These are phyloP conservation scores for Lepidothrix coronata DNA, from an alignment of 2,113 vertebrate genomes.

Conservation along the genomic window DNA sequence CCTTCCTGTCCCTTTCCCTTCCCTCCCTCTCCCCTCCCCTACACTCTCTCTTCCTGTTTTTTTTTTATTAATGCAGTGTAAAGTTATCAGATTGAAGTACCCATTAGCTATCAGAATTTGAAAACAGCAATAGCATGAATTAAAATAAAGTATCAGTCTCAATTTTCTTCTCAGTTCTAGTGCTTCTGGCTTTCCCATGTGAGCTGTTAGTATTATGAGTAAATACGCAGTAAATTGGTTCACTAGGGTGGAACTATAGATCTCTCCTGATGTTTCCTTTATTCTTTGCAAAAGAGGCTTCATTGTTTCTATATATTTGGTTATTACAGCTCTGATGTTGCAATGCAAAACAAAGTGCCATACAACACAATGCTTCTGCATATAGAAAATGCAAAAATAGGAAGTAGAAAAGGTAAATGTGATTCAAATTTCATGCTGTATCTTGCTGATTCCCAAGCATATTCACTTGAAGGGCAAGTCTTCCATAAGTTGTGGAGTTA, in stretches of 20 bases:
- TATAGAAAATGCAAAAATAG: conserved; percentile 40
- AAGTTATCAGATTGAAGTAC: conserved; percentile 1
- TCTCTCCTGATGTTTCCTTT: conserved; percentile 48
- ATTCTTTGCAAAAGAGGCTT: conserved; percentile 20
- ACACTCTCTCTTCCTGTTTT: too few species aligned
- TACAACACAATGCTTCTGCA: neutral
- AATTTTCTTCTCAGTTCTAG: neutral
- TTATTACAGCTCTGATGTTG: conserved; percentile 47
- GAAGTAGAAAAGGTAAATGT: neutral
- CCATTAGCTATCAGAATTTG: neutral
- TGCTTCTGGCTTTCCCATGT: neutral
- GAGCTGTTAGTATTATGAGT: conserved; percentile 38
- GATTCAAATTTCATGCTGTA: conserved; percentile 15
- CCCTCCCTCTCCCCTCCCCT: too few species aligned
- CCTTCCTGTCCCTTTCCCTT: too few species aligned
- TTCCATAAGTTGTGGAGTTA: neutral
- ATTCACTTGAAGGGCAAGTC: conserved; percentile 4
- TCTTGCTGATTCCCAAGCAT: conserved; percentile 3
- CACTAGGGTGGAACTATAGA: conserved; percentile 46
- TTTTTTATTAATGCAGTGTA: neutral
- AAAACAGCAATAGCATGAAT: neutral
- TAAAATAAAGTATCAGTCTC: conserved; percentile 25
- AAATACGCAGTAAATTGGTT: conserved; percentile 29
- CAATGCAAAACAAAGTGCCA: conserved; percentile 29
- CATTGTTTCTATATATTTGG: conserved; percentile 48